Evolutionary conservation across 2,797 vertebrate genomes (phyloP).

Genomic region (Morelia viridis): DNA sequence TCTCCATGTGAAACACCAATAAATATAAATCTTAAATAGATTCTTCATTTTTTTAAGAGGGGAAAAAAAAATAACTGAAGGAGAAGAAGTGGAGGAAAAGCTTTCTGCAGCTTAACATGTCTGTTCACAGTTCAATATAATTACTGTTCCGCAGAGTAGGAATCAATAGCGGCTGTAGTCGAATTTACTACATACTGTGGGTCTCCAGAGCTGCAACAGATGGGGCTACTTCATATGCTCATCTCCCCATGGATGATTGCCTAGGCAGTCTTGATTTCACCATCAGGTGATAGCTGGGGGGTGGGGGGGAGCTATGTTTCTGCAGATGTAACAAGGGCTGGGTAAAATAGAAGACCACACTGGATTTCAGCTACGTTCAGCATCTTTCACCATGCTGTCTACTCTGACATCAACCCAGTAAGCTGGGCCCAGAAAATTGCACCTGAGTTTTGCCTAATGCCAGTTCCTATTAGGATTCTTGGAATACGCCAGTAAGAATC

Average conservation of each 20-base stretch:
- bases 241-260: constrained; percentile 60
- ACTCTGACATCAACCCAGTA: neutral
- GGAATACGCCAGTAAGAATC: neutral
- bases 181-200: constrained; percentile 79
- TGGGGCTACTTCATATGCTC: constrained; percentile 81
- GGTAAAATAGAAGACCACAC: neutral
- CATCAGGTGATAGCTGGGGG: neutral
- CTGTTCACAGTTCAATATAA: constrained; percentile 84
- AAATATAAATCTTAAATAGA: neutral
- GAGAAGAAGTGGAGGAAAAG: no score
- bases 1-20: neutral
- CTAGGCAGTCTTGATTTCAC: constrained; percentile 13
- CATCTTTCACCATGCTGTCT: neutral
- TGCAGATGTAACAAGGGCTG: neutral
- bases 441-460: no score
- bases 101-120: constrained; percentile 81
- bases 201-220: constrained; percentile 75
- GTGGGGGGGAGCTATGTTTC: neutral
- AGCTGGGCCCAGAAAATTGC: no score
- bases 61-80: neutral
- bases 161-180: constrained; percentile 86
- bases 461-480: neutral
- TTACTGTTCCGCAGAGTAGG: constrained; percentile 83
- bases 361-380: neutral
- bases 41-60: constrained; percentile 58